phyloP scores from a whole-genome alignment of 1,140 invertebrate genomes.

The Drosophila paulistorum region DNA sequence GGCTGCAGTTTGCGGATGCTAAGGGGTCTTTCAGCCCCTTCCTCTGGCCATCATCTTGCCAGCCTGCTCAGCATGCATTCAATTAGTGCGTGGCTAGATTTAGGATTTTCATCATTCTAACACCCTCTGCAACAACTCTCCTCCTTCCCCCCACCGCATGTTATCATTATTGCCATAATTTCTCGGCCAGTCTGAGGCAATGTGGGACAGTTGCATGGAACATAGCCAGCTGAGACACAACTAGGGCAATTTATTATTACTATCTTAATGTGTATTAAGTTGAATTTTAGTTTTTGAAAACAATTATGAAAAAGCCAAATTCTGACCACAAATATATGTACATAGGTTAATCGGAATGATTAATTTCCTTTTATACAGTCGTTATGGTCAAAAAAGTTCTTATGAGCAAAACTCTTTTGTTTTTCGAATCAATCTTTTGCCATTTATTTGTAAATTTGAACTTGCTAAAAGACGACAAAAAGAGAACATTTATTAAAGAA shows the following conservation, averaged over 20 bases:
- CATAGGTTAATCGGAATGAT: no score
- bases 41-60: slow-evolving; percentile 21
- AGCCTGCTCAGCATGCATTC: slow-evolving; percentile 68
- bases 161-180: slow-evolving; percentile 54
- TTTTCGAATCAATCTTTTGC: no score
- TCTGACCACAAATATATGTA: no score
- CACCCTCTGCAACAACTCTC: not conserved
- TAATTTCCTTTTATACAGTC: no score
- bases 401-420: no score
- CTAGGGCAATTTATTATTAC: slow-evolving; percentile 15
- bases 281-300: not conserved
- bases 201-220: slow-evolving; percentile 5
- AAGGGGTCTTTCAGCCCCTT: not conserved
- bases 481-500: no score
- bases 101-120: slow-evolving; percentile 46
- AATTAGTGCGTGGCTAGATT: slow-evolving; percentile 64
- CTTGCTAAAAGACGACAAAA: no score
- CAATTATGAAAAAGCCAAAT: not conserved
- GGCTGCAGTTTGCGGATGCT: slow-evolving; percentile 47
- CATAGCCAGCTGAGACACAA: slow-evolving; percentile 6
- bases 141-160: slow-evolving; percentile 6
- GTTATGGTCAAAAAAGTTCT: no score
- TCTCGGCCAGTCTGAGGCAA: slow-evolving; percentile 11
- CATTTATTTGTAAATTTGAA: no score
- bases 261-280: slow-evolving; percentile 16